Percentiles rank a stretch among this genome's conserved stretches.
These are phyloP conservation scores for Bos javanicus DNA, from an alignment of 2,113 vertebrate species.

Conservation along the genomic window DNA sequence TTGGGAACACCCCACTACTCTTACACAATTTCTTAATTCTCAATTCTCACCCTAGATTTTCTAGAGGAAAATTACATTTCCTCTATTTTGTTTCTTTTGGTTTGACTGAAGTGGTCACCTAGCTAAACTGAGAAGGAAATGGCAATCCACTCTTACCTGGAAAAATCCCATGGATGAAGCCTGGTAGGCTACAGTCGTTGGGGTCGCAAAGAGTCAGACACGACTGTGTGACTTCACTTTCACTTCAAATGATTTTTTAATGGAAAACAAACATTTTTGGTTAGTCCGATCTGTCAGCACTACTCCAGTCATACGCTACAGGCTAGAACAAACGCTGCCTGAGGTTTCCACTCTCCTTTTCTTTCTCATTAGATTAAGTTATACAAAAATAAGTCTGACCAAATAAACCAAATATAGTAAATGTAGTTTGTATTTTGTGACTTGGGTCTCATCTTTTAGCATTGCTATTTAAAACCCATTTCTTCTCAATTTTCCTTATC, in stretches of 20 bases:
- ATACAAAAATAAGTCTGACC: neutral
- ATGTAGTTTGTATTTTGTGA: conserved; percentile 24
- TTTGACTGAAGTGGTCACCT: neutral
- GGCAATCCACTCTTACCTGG: too few relatives aligned
- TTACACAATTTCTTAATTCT: neutral
- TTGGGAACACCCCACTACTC: neutral
- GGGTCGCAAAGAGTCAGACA: too few relatives aligned
- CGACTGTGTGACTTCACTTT: too few relatives aligned
- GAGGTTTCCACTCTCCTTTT: neutral
- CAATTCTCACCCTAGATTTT: rapidly evolving
- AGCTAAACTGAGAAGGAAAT: neutral
- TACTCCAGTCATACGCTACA: neutral
- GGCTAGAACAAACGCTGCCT: neutral
- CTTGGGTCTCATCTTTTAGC: neutral
- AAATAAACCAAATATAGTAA: neutral
- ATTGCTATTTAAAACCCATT: conserved; percentile 1
- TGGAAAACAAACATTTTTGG: neutral
- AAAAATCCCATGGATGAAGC: too few relatives aligned
- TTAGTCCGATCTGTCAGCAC: neutral
- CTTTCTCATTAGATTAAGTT: neutral
- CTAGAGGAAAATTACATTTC: neutral
- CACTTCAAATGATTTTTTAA: neutral
- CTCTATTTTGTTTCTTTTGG: neutral
- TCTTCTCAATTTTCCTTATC: conserved; percentile 41
- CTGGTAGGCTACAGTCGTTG: too few relatives aligned